phyloP scores from a whole-genome alignment of 2,797 vertebrate species.

The Enteromius radiatus region DNA sequence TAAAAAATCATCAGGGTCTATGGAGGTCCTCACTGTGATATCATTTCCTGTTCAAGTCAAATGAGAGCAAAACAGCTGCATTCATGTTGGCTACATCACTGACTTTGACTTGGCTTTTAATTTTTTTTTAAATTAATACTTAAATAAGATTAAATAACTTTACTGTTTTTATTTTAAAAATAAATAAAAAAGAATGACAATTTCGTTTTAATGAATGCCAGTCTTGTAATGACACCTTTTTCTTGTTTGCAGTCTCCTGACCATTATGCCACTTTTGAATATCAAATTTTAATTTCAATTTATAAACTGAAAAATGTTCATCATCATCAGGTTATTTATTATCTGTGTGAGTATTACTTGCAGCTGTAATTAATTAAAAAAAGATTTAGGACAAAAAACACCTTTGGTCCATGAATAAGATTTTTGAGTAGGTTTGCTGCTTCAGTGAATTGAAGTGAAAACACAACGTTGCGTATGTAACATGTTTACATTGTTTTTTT shows the following conservation, averaged over 20 bases:
- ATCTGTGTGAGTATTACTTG: not conserved
- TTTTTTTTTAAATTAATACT: not conserved
- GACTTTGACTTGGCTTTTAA: not conserved
- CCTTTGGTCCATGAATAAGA: not conserved
- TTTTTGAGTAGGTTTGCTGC: not conserved
- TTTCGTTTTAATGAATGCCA: not conserved
- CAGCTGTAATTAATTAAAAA: not conserved
- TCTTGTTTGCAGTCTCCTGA: not conserved
- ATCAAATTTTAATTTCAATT: not conserved
- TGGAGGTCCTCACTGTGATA: not conserved
- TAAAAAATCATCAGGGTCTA: no score
- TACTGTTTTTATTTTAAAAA: not conserved
- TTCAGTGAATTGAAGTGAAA: not conserved
- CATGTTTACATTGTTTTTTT: not conserved
- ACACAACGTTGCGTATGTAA: not conserved
- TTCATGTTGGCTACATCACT: not conserved
- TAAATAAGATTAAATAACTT: not conserved
- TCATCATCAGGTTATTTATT: not conserved
- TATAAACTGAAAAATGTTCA: not conserved
- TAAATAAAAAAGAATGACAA: not conserved
- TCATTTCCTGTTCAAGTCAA: slow-evolving; percentile 11
- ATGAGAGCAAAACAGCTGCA: not conserved
- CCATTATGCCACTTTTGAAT: not conserved
- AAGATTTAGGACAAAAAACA: not conserved
- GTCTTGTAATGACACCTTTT: not conserved